phyloP scores from a whole-genome alignment of 2,113 vertebrate genomes.

The Hypomesus transpacificus region DNA sequence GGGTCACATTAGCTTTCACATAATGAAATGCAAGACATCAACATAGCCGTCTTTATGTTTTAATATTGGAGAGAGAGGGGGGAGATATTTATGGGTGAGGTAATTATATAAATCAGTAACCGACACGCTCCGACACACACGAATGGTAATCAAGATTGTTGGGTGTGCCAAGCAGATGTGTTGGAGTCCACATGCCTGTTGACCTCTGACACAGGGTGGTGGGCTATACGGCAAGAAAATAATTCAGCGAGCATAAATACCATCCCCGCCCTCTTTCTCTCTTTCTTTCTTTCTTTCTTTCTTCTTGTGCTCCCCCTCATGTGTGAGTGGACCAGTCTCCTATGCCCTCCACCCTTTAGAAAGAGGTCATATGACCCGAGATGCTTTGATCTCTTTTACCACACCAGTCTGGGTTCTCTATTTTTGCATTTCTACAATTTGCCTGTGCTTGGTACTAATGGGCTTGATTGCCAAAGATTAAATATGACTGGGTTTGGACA shows the following conservation, averaged over 20 bases:
- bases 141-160: conserved; percentile 14
- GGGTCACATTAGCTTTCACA: conserved; percentile 5
- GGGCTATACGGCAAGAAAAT: conserved; percentile 39
- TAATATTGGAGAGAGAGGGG: background rate
- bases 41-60: background rate
- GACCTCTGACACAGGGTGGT: conserved; percentile 18
- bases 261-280: too few species aligned
- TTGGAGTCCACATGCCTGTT: conserved; percentile 34
- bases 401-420: conserved; percentile 16
- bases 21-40: conserved; percentile 3
- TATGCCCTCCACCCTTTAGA: conserved; percentile 30
- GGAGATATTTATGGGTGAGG: conserved; percentile 20
- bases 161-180: conserved; percentile 33
- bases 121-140: conserved; percentile 17
- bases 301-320: conserved; percentile 19
- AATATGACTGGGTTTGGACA: conserved; percentile 72
- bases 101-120: conserved; percentile 39
- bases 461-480: conserved; percentile 75
- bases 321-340: conserved; percentile 22
- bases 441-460: conserved; percentile 76
- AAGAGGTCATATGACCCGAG: conserved; percentile 60
- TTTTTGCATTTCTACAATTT: conserved; percentile 56
- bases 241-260: background rate
- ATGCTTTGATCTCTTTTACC: conserved; percentile 47
- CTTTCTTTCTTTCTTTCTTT: too few species aligned